A percentile compares a stretch with the other conserved stretches of the same genome.
These are phyloP conservation scores for Globia sparganii DNA, from an alignment of 2,888 invertebrate genomes.

Conservation along the genomic window DNA sequence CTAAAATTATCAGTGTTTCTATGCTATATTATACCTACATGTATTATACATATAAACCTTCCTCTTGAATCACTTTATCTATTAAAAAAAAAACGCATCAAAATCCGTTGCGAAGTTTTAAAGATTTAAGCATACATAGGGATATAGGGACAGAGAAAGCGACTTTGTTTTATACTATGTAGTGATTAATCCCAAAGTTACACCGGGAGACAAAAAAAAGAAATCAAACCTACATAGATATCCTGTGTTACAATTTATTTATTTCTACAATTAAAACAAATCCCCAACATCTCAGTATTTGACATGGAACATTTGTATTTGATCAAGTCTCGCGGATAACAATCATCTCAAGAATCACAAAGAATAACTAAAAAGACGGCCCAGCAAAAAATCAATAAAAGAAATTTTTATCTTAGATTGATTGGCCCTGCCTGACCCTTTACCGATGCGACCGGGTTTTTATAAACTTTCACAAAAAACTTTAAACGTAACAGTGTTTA, in stretches of 20 bases:
- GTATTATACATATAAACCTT: too few species aligned
- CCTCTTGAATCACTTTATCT: too few species aligned
- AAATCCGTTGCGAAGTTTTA: too few species aligned
- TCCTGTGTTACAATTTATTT: slow-evolving; percentile 47
- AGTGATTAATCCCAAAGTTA: background rate
- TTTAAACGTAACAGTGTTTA: slow-evolving; percentile 88
- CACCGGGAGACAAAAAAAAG: slow-evolving; percentile 8
- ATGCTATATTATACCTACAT: too few species aligned
- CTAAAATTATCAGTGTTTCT: too few species aligned
- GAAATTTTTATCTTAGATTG: slow-evolving; percentile 89
- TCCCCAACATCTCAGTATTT: slow-evolving; percentile 48
- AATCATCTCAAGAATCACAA: slow-evolving; percentile 83
- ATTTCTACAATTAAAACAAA: slow-evolving; percentile 59
- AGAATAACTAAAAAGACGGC: slow-evolving; percentile 74
- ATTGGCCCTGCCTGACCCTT: slow-evolving; percentile 89
- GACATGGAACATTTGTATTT: slow-evolving; percentile 78
- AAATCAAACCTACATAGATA: slow-evolving; percentile 10
- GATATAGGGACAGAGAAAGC: too few species aligned
- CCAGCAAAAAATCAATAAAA: slow-evolving; percentile 85
- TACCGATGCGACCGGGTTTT: slow-evolving; percentile 85
- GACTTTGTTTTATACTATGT: too few species aligned
- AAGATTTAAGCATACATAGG: too few species aligned
- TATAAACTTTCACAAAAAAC: slow-evolving; percentile 87
- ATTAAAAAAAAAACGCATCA: too few species aligned
- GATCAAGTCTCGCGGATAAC: slow-evolving; percentile 84